phyloP scores from a whole-genome alignment of 2,888 invertebrate species.

The Tridacna crocea region DNA sequence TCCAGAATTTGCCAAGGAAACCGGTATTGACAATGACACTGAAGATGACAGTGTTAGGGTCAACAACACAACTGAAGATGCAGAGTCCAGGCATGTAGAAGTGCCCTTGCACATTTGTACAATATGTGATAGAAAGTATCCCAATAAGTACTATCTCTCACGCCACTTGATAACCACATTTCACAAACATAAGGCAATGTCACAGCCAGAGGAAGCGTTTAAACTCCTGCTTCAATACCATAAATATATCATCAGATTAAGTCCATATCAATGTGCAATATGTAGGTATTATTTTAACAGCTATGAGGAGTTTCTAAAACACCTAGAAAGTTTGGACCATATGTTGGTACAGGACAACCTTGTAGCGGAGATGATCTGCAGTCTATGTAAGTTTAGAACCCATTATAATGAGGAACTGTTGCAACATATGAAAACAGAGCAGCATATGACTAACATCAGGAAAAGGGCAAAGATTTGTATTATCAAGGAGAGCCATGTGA shows the following conservation, averaged over 20 bases:
- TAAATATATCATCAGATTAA: conserved; percentile 90
- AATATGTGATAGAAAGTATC: conserved; percentile 79
- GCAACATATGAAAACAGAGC: conserved; percentile 70
- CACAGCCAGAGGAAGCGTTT: conserved; percentile 84
- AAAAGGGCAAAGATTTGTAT: conserved; percentile 72
- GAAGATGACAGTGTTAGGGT: background rate
- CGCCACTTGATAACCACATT: conserved; percentile 90
- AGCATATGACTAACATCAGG: conserved; percentile 65
- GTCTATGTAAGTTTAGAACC: conserved; percentile 75
- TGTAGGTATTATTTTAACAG: conserved; percentile 93
- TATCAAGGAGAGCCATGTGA: conserved; percentile 76
- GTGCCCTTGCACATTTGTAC: conserved; percentile 63
- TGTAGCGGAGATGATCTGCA: conserved; percentile 79
- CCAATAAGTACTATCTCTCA: conserved; percentile 78
- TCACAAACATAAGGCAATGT: conserved; percentile 89
- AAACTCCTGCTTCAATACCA: conserved; percentile 91
- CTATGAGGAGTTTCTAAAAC: conserved; percentile 88
- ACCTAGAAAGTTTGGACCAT: conserved; percentile 73
- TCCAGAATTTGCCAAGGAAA: conserved; percentile 32
- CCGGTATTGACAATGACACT: background rate
- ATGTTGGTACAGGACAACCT: conserved; percentile 67
- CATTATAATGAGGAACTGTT: conserved; percentile 70
- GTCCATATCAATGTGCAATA: conserved; percentile 93
- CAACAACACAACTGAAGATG: conserved; percentile 19
- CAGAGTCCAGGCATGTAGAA: conserved; percentile 2